Base-by-base conservation (phyloP, 2,113 vertebrate genomes). In the Tyrannus savana region DNA sequence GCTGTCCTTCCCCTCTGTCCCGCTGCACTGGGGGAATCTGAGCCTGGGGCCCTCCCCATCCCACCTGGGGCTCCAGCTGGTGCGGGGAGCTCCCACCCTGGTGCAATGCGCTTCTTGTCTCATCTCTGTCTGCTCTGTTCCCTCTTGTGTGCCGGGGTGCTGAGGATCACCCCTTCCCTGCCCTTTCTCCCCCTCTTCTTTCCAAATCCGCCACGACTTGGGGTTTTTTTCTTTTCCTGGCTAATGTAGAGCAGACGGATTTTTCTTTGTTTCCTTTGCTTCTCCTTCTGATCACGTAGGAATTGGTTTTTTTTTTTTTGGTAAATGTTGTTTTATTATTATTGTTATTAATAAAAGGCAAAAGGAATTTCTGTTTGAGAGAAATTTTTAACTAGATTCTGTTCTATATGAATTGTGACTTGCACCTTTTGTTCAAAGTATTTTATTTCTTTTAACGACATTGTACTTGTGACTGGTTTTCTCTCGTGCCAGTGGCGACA, bases 261-360 rank as follows among this genome's bases (percentile, higher is more conserved):
- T 81, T 94, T 87, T 73, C 83, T 82, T 95, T 78, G 92, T 94
- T 91, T 95, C 76, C 89, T 90, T 44, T 23, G 59, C 97, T 98
- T 98, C 95, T 95, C 97, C 97, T 98, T 97, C 98, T 94, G 97
- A 98, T 98, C 98, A 97, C 76, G 98, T 98, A 98, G 98, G 98
- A 98, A 98, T 96, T 97, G 92, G 37, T 7, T 46, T 58, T 96
- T 98, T 98, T 92, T 87, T 98, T 98, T 94, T 92, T 87, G 89
- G 92, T 98, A 98, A 98, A 97, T 98, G 97, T 97, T 97, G 97
- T 97, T 97, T 96, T 97, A 97, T 98, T 98, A 95, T 97, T 98
- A 93, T 97, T 97, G 92, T 97, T 97, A 91, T 94, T 97, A 97
- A 98, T 97, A 97, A 98, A 97, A 96, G 94, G 95, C 96, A 86